Evolutionary conservation across 2,797 vertebrate species (phyloP), one percentile per base, ranked within the genome.

Genomic region (Lithobates sylvaticus): DNA sequence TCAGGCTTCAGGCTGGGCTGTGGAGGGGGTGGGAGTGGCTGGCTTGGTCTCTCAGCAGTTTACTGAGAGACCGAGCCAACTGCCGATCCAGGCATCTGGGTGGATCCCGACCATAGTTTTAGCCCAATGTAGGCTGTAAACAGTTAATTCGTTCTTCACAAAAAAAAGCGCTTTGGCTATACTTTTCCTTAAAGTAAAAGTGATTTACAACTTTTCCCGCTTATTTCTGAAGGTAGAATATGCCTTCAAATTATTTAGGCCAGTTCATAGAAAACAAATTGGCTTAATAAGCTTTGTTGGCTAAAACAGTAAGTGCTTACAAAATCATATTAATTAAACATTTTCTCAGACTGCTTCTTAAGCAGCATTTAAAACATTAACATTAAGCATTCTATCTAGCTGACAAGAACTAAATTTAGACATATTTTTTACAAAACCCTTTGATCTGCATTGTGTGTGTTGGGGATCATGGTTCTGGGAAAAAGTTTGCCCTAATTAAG

Each of bases 401-500:
- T 29, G 27, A 29, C 65, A 65, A 65, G 23, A 65, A 65, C 10
- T 27, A 29, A 67, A 67, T 67, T 92, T 92, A 91, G 90, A 89
- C 89, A 78, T 90, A 89, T 89, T 91, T 39, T 89, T 90, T 84
- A 74, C 86, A 2, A 77, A 73, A 13, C 13, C 58, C 86, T 91
- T 92, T 91, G 89, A 92, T 91, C 91, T 90, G 78, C 76, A 78
- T 85, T 78, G 91, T 87, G 84, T 89, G 89, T 76, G 88, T 91
- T 90, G 90, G 91, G 76, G 89, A 88, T 89, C 88, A 89, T 88
- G 88, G 86, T 36, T 83, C 83, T 86, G 86, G 89, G 89, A 91
- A 90, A 92, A 87, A 73, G 91, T 88, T 61, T 88, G 74, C 90
- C 87, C 89, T 90, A 88, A 89, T 91, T 89, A 91, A 91, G 89